Percentiles rank a stretch among this genome's conserved stretches.
phyloP scores from a whole-genome alignment of 2,797 vertebrate species.

The Anableps anableps region DNA sequence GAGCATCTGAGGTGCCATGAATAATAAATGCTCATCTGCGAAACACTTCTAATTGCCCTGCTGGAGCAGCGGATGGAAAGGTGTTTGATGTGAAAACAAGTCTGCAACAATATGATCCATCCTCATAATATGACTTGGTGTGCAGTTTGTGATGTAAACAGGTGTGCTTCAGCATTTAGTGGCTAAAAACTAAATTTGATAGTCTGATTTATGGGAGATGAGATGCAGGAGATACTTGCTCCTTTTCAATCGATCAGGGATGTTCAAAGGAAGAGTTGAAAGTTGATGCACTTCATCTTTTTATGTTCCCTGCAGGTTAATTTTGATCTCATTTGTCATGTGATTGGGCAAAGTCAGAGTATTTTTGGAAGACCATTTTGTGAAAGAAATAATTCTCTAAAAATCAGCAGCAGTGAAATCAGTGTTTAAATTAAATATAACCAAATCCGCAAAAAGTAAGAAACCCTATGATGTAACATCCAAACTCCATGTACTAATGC shows the following conservation, averaged over 20 bases:
- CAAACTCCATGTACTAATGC: neutral
- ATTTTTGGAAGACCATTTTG: neutral
- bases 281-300: neutral
- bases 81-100: neutral
- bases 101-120: neutral
- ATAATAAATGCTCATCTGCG: slow-evolving; percentile 56
- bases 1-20: slow-evolving; percentile 57
- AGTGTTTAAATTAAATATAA: neutral
- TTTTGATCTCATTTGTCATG: neutral
- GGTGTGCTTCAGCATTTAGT: neutral
- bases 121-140: neutral
- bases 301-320: neutral
- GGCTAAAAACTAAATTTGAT: neutral
- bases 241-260: neutral
- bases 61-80: slow-evolving; percentile 32
- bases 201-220: neutral
- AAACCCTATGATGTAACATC: neutral
- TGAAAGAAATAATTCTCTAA: no score
- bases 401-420: no score
- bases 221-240: neutral
- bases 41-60: slow-evolving; percentile 41
- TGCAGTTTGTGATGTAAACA: neutral
- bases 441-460: neutral
- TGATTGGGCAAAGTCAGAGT: neutral
- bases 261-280: neutral